Conservation (phyloP, 2,888 invertebrate species). For the Venusia cambrica region DNA sequence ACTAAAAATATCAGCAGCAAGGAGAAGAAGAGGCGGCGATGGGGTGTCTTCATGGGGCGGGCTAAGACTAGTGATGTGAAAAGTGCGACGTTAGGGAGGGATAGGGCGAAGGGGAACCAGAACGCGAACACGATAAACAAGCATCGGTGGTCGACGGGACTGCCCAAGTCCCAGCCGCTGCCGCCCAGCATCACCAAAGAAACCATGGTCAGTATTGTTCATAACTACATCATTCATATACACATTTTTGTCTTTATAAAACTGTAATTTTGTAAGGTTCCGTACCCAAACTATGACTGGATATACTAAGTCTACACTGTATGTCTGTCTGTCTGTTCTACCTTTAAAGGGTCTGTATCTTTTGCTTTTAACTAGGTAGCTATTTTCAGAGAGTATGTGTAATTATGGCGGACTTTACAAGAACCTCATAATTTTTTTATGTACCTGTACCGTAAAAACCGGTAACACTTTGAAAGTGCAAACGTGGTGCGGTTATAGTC, state of each 20-base stretch:
- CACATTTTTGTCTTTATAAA: no score
- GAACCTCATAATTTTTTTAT: background rate
- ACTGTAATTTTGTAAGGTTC: no score
- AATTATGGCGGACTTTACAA: no score
- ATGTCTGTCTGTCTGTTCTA: no score
- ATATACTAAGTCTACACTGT: no score
- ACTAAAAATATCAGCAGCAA: conserved; percentile 61
- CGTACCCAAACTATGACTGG: no score
- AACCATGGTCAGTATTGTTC: conserved; percentile 88
- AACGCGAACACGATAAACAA: conserved; percentile 68
- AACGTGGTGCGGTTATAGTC: no score
- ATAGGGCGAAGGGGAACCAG: conserved; percentile 70
- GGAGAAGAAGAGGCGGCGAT: conserved; percentile 83
- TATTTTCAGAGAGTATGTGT: no score
- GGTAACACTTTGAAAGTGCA: conserved; percentile 1
- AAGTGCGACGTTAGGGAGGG: conserved; percentile 86
- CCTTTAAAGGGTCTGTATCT: no score
- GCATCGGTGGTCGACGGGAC: conserved; percentile 87
- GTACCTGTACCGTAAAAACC: no score
- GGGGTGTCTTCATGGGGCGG: conserved; percentile 86
- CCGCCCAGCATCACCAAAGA: conserved; percentile 90
- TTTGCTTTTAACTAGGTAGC: no score
- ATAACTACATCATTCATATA: no score
- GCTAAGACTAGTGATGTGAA: conserved; percentile 81
- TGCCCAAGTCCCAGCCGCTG: conserved; percentile 85